Evolutionary conservation across 2,113 vertebrate genomes (phyloP), one percentile per base, ranked within the genome.

Genomic region (Seriola dumerili): DNA sequence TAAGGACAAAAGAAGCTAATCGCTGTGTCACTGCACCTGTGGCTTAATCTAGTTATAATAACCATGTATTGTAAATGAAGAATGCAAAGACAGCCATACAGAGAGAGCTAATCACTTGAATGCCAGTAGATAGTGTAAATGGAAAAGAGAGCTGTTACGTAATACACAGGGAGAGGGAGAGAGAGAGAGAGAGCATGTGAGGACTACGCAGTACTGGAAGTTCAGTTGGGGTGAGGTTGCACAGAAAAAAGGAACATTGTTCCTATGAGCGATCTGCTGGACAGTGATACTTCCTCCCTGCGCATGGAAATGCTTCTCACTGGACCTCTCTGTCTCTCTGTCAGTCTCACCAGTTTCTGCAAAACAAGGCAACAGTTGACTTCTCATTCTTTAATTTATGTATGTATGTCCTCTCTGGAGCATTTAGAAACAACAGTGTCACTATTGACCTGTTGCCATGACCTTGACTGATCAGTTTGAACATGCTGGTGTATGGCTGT

Each of bases 241-340:
- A n/a, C 58, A 86, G 62, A 84, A 81, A 84, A 89, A 83, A 83
- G 82, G 78, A 84, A 85, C 85, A 88, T 85, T 91, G 90, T 91
- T 90, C 66, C 16, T 29, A 29, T 4, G 25, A 83, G 46, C 7
- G 16, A 68, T 77, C 29, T 65, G 48, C 76, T 65, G 19, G 50
- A 78, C 72, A 78, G 32, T 42, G 38, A 85, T 57, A 85, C 83
- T 85, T 89, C 86, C 80, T 86, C 81, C 32, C 38, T 38, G 12
- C 54, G 72, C 46, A 78, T 61, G 77, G 42, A 83, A 67, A 71
- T 21, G 13, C 62, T 63, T 76, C 71, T 73, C 23, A 67, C 48
- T 71, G 42, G 36, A 52, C 10, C 57, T 34, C 72, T 76, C 50
- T 52, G 55, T 72, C 36, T 38, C 50, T 36, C 2, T 69, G 38